These are phyloP conservation scores for Agrotis segetum DNA, from an alignment of 2,888 invertebrate genomes.

Conservation along the genomic window DNA sequence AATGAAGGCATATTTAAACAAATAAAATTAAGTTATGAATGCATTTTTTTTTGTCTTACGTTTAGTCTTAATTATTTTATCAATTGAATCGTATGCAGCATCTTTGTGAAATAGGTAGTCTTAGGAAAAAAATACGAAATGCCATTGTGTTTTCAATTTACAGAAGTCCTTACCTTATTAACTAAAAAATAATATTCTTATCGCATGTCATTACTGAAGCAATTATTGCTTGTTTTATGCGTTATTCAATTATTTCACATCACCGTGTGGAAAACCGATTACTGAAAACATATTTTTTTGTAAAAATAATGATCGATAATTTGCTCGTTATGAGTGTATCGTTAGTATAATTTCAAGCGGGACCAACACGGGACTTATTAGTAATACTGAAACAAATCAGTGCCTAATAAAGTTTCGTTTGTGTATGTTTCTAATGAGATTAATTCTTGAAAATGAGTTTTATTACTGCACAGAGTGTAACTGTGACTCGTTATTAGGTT, in stretches of 20 bases:
- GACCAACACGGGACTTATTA: slow-evolving; percentile 54
- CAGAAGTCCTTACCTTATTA: slow-evolving; percentile 32
- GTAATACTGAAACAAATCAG: slow-evolving; percentile 45
- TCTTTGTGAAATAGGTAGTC: no score
- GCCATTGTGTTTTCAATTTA: slow-evolving; percentile 16
- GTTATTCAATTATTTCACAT: slow-evolving; percentile 56
- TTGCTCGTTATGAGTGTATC: slow-evolving; percentile 54
- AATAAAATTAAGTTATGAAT: background rate
- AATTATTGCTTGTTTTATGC: slow-evolving; percentile 54
- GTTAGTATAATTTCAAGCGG: slow-evolving; percentile 57
- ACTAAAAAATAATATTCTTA: slow-evolving; percentile 43
- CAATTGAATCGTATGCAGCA: no score
- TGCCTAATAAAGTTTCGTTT: slow-evolving; percentile 23
- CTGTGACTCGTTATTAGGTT: slow-evolving; percentile 2
- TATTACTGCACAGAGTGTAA: slow-evolving; percentile 10
- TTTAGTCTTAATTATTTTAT: no score
- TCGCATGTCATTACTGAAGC: slow-evolving; percentile 48
- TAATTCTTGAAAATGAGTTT: slow-evolving; percentile 19
- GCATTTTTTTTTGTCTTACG: background rate
- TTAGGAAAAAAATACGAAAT: background rate
- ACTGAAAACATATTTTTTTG: slow-evolving; percentile 49
- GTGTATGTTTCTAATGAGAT: slow-evolving; percentile 38
- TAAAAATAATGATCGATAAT: slow-evolving; percentile 58
- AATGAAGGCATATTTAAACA: no score
- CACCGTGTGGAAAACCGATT: slow-evolving; percentile 56